Base-by-base conservation (phyloP, 2,888 invertebrate species). In the Acleris holmiana region DNA sequence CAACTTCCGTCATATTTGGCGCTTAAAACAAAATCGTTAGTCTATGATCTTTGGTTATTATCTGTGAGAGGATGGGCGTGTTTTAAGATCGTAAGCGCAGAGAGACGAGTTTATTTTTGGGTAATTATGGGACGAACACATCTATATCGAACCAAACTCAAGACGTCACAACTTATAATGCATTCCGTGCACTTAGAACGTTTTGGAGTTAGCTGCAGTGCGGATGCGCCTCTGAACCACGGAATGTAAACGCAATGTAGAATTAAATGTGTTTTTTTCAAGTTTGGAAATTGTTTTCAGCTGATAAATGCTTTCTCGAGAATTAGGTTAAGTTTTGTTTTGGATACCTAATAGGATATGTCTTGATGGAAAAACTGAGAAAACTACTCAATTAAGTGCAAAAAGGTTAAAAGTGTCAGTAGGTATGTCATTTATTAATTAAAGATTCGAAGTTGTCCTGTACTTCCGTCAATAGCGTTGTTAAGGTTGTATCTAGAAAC, bases 101-200 rank as follows among this genome's bases (percentile, higher is more conserved):
- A 78, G 73, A 73, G 82, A 80, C 69, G 68, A 60, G 69, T 82
- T 80, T 86, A 84, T 88, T 85, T 85, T 72, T 67, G 78, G 82
- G 75, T 83, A 79, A 82, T 81, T 80, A 82, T 82, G 76, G 76
- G 67, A 71, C 73, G 79, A 76, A 75, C 76, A 78, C 71, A 58
- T 61, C 63, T 59, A 67, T 69, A 66, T 74, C 71, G 73, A 73
- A 23, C 15, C 70, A 70, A 68, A 41, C 65, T 57, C 29, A 59
- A 69, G 66, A 69, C 62, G 61, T 63, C 60, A 64, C 67, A 67
- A 73, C 73, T 74, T 71, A 74, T 73, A 69, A 73, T 62, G 67
- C 64, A 56, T 55, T 63, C 60, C 63, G 48, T 64, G 29, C 41
- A 58, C 61, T 58, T 53, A 41, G 23, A 53, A 25, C 53, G 41